Evolutionary conservation across 1,140 invertebrate genomes (phyloP), one percentile per base, ranked within the genome.

Genomic region (Trichoplusia ni): DNA sequence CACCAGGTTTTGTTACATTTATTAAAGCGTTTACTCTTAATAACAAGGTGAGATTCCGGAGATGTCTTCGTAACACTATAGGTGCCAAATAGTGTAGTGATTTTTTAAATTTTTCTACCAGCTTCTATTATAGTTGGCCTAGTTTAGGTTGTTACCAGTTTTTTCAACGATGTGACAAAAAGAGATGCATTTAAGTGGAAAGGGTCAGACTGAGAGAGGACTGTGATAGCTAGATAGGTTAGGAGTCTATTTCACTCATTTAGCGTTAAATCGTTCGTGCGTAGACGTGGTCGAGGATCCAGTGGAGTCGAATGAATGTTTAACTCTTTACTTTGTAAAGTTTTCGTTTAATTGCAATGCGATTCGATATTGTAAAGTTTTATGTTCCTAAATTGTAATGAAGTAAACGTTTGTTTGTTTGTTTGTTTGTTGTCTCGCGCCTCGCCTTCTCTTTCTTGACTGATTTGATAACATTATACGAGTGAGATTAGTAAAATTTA

Each of bases 121-220:
- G 74, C 73, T 79, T 80, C 73, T 82, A 79, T 73, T 74, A 75
- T 68, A 77, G 74, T 80, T 81, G 74, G 78, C 77, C 79, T 84
- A 86, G 81, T 78, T 81, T 85, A 87, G 81, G 76, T 86, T 87
- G 87, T 90, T 90, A 90, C 87, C 87, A 90, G 78, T 85, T 82
- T 81, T 79, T 82, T 86, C 83, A 82, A 84, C 76, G 77, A 86
- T 77, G 80, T 79, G 82, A 90, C 79, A 81, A 77, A 81, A 78
- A 78, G 87, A 81, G 76, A 85, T 84, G 87, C 87, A 89, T 89
- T 90, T 89, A 86, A 65, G 60, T 69, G 83, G 83, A 85, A 90
- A 84, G 85, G 86, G 79, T 88, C 86, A 89, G 88, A 90, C 88
- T 90, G 88, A 90, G 88, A 88, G 81, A 84, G 88, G 88, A 90